Percentiles rank a stretch among this genome's conserved stretches.
Conservation (phyloP, 2,797 vertebrate species). For the Lagodon rhomboides region DNA sequence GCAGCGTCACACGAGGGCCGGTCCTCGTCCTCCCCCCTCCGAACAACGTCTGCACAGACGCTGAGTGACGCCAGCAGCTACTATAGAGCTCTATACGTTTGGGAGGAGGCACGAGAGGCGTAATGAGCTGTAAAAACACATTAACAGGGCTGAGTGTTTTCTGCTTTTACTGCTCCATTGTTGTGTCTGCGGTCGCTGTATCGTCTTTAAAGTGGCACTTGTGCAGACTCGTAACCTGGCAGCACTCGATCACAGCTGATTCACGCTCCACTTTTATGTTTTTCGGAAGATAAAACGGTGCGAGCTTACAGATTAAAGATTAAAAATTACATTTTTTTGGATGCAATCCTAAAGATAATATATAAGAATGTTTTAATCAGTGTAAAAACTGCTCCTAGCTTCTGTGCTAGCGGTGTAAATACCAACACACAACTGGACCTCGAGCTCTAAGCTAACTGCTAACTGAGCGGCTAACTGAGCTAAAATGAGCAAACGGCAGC, state of each 20-base stretch:
- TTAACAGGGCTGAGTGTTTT: slow-evolving; percentile 10
- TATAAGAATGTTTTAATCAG: too few species aligned
- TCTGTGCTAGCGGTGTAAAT: too few species aligned
- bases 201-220: slow-evolving; percentile 1
- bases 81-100: slow-evolving; percentile 6
- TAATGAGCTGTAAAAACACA: slow-evolving; percentile 28
- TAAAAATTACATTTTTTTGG: not conserved
- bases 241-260: slow-evolving; percentile 1
- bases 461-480: too few species aligned
- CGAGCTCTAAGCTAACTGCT: too few species aligned
- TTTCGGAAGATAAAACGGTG: not conserved
- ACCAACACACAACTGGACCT: too few species aligned
- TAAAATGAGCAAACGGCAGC: too few species aligned
- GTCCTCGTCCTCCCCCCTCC: not conserved
- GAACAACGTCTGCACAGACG: slow-evolving; percentile 13
- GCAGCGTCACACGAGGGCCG: slow-evolving; percentile 36
- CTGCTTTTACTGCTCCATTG: slow-evolving; percentile 29
- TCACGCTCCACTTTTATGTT: not conserved
- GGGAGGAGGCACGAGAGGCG: slow-evolving; percentile 18
- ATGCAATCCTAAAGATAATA: not conserved
- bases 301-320: not conserved
- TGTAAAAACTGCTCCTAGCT: too few species aligned
- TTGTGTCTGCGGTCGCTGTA: slow-evolving; percentile 1
- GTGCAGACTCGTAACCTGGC: not conserved
- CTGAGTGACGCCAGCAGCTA: slow-evolving; percentile 48